Base-by-base conservation (phyloP, 2,113 vertebrate species). In the Edolisoma coerulescens region DNA sequence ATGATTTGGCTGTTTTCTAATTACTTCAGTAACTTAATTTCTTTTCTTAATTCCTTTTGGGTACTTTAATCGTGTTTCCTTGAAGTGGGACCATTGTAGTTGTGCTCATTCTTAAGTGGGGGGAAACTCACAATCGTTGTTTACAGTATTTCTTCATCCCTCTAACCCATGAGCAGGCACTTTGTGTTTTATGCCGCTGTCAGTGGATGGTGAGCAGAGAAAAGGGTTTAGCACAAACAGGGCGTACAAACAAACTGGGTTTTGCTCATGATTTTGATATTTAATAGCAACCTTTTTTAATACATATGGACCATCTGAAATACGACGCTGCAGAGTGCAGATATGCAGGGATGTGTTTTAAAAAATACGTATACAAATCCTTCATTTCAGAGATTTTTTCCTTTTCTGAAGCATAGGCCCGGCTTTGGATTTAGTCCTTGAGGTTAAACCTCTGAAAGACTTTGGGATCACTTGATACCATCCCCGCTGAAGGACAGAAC, bases 291-390 rank as follows among this genome's bases (percentile, higher is more conserved):
- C 6, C 1, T 32, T 67, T 42, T 41, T 45, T 49, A 57, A n/a
- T 50, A 20, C 15, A 32, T 33, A 35, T 19, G 15, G 10, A 30
- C 2, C 15, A 42, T 57, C 27, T 73, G 59, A 89, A 84, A 80
- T 37, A 44, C 6, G 42, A 32, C 0, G 0, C 11, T 35, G 30
- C 2, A 2, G 39, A 73, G 27, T 6, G 9, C 37, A 63, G 22
- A 17, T 53, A 32, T 1, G 2, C 39, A 33, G 9, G 17, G 9
- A 19, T 53, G 6, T 30, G 37, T 85, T 81, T n/a, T 18, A 0
- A 56, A 82, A 64, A 76, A 11, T 30, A 41, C 8, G 28, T 18
- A 61, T 37, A 19, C 5, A 61, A 76, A 54, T 14, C 16, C 22
- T 26, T 81, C 7, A 45, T 53, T 76, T 54, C 23, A 37, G 57